A percentile compares a stretch with the other conserved stretches of the same genome.
These are phyloP conservation scores for Pionites leucogaster DNA, from an alignment of 2,113 vertebrate species.

Conservation along the genomic window DNA sequence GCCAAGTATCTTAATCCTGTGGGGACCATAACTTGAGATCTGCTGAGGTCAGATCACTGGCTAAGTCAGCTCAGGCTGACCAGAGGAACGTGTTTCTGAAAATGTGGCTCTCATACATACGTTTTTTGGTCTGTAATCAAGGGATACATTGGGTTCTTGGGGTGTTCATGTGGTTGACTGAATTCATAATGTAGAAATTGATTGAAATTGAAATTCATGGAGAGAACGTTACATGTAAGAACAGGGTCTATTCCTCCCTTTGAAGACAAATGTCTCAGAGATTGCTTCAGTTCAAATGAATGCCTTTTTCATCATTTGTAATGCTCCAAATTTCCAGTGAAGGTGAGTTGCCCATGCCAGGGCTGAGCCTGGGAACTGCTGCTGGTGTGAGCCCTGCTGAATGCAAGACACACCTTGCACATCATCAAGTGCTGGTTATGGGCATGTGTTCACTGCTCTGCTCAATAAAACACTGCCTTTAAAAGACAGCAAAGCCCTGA, in stretches of 20 bases:
- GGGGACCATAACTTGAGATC: not conserved
- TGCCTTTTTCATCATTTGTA: not conserved
- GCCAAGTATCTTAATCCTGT: not conserved
- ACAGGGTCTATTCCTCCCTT: not conserved
- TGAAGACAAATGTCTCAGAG: not conserved
- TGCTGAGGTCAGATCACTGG: not conserved
- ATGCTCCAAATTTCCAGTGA: not conserved
- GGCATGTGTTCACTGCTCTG: fast-evolving
- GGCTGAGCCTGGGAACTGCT: not conserved
- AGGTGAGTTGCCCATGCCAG: fast-evolving
- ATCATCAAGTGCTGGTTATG: not conserved
- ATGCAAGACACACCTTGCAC: not conserved
- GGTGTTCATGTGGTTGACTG: not conserved
- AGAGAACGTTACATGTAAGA: not conserved
- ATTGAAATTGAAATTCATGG: not conserved
- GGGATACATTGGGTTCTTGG: not conserved
- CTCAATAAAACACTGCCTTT: not conserved
- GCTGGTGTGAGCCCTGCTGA: fast-evolving
- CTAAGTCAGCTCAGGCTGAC: not conserved
- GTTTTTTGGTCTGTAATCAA: not conserved
- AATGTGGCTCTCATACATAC: not conserved
- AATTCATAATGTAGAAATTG: not conserved
- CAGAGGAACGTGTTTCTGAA: not conserved
- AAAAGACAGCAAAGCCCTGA: not conserved
- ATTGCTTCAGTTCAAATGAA: not conserved